Percentiles rank a stretch among this genome's conserved stretches.
Evolutionary conservation across 2,888 invertebrate genomes (phyloP).

Genomic region (Archaeoteleia sp.): DNA sequence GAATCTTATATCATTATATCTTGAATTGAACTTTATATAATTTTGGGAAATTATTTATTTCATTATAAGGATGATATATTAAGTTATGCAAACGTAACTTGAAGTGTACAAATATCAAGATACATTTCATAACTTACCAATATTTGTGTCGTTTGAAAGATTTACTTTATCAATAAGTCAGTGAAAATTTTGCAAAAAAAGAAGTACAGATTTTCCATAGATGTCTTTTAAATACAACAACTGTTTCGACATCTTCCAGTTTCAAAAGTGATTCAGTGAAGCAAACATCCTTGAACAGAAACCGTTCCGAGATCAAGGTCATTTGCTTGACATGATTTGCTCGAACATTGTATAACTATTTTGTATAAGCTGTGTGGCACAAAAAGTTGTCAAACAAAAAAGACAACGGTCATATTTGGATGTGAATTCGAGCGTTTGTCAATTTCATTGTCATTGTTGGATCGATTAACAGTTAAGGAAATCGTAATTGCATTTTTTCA

Average conservation of each 20-base stretch:
- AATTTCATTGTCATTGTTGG: neutral
- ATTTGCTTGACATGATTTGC: slow-evolving; percentile 51
- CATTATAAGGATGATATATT: no score
- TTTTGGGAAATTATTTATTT: no score
- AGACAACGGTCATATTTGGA: neutral
- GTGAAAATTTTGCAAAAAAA: no score
- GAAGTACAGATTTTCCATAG: slow-evolving; percentile 19
- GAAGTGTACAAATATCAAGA: no score
- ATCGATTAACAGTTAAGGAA: no score
- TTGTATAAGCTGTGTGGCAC: slow-evolving; percentile 1
- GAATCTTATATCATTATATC: no score
- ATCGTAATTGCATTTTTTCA: no score
- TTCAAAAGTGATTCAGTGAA: slow-evolving; percentile 43
- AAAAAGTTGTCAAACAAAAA: slow-evolving; percentile 4
- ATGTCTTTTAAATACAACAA: slow-evolving; percentile 32
- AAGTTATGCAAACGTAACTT: no score
- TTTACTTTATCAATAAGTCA: no score
- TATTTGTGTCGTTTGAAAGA: no score
- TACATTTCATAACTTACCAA: no score
- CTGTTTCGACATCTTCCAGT: slow-evolving; percentile 43
- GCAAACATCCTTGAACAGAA: slow-evolving; percentile 49
- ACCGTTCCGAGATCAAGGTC: slow-evolving; percentile 52
- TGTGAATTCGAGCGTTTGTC: slow-evolving; percentile 8
- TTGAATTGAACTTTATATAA: no score
- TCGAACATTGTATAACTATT: slow-evolving; percentile 25